Conservation (phyloP, 2,888 invertebrate genomes). For the Drosophila infuscata region DNA sequence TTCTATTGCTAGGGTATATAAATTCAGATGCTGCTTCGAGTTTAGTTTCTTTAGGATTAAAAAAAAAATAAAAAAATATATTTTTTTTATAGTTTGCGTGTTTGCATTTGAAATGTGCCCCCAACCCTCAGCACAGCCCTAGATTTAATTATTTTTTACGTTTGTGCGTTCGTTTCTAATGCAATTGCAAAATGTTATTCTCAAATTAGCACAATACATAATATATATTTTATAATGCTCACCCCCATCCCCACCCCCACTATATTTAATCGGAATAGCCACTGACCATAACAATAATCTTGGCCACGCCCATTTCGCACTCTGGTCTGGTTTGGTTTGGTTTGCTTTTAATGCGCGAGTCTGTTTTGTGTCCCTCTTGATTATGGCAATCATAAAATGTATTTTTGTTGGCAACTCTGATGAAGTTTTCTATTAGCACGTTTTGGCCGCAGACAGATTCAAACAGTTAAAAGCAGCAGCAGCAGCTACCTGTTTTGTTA, state of each 20-base stretch:
- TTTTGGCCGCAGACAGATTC: conserved; percentile 44
- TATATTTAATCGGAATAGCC: conserved; percentile 26
- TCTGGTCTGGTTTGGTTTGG: background rate
- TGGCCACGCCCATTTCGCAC: conserved; percentile 46
- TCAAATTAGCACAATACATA: conserved; percentile 49
- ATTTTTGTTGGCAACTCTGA: conserved; percentile 46
- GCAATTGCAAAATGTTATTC: conserved; percentile 42
- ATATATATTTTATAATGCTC: conserved; percentile 21
- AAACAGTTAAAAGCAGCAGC: conserved; percentile 15
- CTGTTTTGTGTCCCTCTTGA: conserved; percentile 54
- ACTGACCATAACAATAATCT: conserved; percentile 64
- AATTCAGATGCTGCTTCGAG: background rate
- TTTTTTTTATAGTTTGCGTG: conserved; percentile 43
- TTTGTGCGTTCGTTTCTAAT: conserved; percentile 36
- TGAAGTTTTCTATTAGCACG: conserved; percentile 68
- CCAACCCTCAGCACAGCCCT: background rate
- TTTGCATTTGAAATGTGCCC: conserved; percentile 1
- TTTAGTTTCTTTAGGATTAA: background rate
- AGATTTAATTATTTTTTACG: conserved; percentile 31
- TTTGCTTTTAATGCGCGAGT: background rate
- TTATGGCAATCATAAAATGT: conserved; percentile 72
- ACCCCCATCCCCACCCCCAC: background rate
- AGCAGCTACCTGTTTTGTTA: conserved; percentile 20
- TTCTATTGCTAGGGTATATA: background rate
- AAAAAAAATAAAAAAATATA: background rate